Base-by-base conservation (phyloP, 2,888 invertebrate genomes). In the Dendrolimus pini region DNA sequence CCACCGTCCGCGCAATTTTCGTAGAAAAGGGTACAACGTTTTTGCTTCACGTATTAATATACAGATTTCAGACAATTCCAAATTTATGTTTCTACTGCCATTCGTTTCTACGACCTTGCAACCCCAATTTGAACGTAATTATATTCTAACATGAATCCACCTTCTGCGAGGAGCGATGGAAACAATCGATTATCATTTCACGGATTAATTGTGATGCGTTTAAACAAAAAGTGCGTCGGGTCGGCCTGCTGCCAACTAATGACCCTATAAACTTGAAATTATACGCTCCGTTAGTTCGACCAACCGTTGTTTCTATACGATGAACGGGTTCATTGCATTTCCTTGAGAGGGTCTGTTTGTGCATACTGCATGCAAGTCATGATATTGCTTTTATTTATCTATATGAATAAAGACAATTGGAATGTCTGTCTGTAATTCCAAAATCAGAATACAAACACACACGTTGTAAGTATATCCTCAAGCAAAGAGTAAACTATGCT, bases 131-230 rank as follows among this genome's bases (percentile, higher is more conserved):
- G 30, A 30, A 6, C 30, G 30, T 30, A 30, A 30, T 30, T 47
- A 47, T 10, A 47, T 3, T 10, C 47, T 0, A 47, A 9, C 47
- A 30, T 30, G 30, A 47, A 47, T 47, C 47, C 47, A 47, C 47
- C 47, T 47, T 47, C 47, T 10, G 30, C 30, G 30, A 9, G 13
- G 12, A 47, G 12, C 47, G 47, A 12, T 47, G 47, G 47, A 47
- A 80, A 82, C 80, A 74, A 83, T 80, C 86, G 85, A 87, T 87
- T 87, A 87, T 82, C 83, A 75, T 77, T 82, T 81, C 85, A 79
- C 78, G 77, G 75, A 77, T 82, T 88, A 87, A 87, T 88, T 87
- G 82, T 75, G 75, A 80, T 75, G 78, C 73, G 66, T 67, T 73
- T 70, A 75, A 80, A 79, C 81, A 85, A 86, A 85, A 83, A 80